Evolutionary conservation across 2,797 vertebrate genomes (phyloP), one percentile per base, ranked within the genome.

Genomic region (Pangasius krempfi): DNA sequence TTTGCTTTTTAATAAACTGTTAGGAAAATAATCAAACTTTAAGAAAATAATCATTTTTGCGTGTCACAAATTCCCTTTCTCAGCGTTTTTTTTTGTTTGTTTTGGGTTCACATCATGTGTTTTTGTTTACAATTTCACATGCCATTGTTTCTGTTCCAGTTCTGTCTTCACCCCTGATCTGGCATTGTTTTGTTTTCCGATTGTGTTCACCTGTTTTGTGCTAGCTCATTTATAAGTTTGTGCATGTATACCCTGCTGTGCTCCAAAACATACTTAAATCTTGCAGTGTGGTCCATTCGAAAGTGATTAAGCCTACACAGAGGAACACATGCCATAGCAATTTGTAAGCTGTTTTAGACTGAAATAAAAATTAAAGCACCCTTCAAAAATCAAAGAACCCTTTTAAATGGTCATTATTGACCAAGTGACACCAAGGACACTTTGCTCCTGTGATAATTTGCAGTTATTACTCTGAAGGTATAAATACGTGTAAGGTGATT

Each of bases 121-220:
- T 37, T 25, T 3, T 68, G n/a, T 68, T 68, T 68, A 14, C 64
- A 68, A 5, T 22, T 25, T 44, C 3, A 73, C 33, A 10, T 44
- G 20, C 8, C 47, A 52, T 52, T 1, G 14, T 78, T 78, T 52
- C 44, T 14, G n/a, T 18, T 54, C 47, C 27, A 9, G 50, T 52
- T 30, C 25, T 47, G 40, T 47, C 22, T 27, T 44, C 37, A 73
- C 20, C 37, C 3, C 18, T 47, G 30, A 9, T n/a, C 14, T 78
- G 27, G 18, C 47, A 54, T 18, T 37, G 18, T 7, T 2, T 80
- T 80, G 52, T 58, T 56, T 58, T 30, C 30, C 13, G 20, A 3
- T 60, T 81, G 22, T 81, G 54, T 5, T 3, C 79, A 80, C 78
- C 76, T 79, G 76, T 79, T 30, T 8, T 37, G n/a, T 81, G n/a